Base-by-base conservation (phyloP, 2,888 invertebrate species). In the Amaurobius ferox region DNA sequence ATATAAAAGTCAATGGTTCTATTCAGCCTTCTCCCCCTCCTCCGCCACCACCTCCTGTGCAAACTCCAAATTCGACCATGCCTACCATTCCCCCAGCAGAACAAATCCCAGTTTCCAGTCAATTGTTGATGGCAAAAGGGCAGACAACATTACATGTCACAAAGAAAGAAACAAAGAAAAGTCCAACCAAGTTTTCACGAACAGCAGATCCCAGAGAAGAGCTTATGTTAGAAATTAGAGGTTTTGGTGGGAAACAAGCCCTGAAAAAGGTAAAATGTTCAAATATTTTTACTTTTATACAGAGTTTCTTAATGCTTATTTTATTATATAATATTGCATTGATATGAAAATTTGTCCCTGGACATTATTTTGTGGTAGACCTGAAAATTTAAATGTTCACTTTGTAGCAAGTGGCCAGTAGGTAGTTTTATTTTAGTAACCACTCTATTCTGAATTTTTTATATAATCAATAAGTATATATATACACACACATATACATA, bases 181-280 rank as follows among this genome's bases (percentile, higher is more conserved):
- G 86, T 28, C 79, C 77, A n/a, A 35, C 74, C 28, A 86, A 86
- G 19, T 64, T 48, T 61, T 72, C 85, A 28, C 44, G 28, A 30
- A 66, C 76, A 66, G 32, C 91, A 1, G 94, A 95, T 91, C 93
- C 94, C 0, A 92, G 95, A 67, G 94, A 94, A 89, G 93, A 94
- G 89, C 92, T 96, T 55, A 91, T 96, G 91, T 93, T 94, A 72
- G 94, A 95, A 26, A 96, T 96, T 89, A 92, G 95, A 88, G 94
- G 93, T 90, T 95, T 95, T 88, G 94, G 95, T 72, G 92, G 92
- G 26, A 89, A 90, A 39, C 88, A 86, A 26, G 88, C 89, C 19
- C 86, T 91, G 28, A 89, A 89, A 29, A 90, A 90, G 89, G 91
- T 91, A 86, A 89, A 30, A 7, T n/a, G n/a, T n/a, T n/a, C n/a